A percentile compares a stretch with the other conserved stretches of the same genome.
phyloP scores from a whole-genome alignment of 2,888 invertebrate species.

The Melikaiella ostensackeni region DNA sequence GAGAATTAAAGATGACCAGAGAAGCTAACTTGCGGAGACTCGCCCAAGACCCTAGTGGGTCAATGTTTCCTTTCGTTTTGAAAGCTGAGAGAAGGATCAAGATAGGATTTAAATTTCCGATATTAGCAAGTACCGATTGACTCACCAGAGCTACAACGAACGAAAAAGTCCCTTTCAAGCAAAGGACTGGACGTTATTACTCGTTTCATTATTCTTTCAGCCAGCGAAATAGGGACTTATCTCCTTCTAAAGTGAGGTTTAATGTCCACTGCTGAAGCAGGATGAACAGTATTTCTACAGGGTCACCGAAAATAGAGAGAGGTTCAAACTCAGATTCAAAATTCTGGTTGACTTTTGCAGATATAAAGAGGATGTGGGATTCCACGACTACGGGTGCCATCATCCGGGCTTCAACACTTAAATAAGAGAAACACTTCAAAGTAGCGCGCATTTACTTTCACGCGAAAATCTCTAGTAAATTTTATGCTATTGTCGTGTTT shows the following conservation, averaged over 20 bases:
- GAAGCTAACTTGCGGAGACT: background rate
- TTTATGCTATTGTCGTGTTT: conserved; percentile 63
- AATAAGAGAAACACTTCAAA: conserved; percentile 42
- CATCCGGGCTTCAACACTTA: conserved; percentile 41
- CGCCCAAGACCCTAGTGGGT: background rate
- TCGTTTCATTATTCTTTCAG: conserved; percentile 34
- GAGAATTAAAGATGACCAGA: background rate
- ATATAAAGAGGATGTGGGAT: background rate
- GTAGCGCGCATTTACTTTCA: conserved; percentile 52
- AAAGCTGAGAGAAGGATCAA: conserved; percentile 1
- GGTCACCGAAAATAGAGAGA: background rate
- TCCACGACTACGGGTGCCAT: conserved; percentile 35
- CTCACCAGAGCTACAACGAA: conserved; percentile 26
- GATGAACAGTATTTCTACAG: background rate
- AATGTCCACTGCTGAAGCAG: background rate
- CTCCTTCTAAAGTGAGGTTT: background rate
- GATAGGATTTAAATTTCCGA: background rate
- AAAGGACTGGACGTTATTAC: background rate
- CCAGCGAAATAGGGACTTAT: background rate
- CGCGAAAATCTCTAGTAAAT: conserved; percentile 43
- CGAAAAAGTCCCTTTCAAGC: conserved; percentile 1
- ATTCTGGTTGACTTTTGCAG: background rate
- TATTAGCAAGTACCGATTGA: conserved; percentile 4
- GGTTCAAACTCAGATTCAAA: background rate
- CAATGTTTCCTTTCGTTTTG: conserved; percentile 2